Evolutionary conservation across 2,888 invertebrate genomes (phyloP).

Genomic region (Thalpophila matura): DNA sequence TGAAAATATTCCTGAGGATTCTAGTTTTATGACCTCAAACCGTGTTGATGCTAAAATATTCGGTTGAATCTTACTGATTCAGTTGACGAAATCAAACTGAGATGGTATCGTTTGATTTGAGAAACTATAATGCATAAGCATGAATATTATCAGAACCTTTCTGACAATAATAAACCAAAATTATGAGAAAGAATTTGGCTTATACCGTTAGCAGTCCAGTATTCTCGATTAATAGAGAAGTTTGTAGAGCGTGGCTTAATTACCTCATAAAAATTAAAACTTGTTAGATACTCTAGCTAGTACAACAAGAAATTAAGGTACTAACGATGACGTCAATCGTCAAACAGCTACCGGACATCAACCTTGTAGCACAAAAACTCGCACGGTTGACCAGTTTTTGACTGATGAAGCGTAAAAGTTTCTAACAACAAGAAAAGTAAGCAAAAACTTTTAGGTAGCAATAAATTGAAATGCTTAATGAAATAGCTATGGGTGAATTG

Average conservation of each 20-base stretch:
- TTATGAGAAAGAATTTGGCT: too few species aligned
- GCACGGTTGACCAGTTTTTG: slow-evolving; percentile 10
- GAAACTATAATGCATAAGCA: background rate
- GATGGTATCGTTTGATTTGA: background rate
- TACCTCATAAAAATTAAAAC: background rate
- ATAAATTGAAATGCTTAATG: background rate
- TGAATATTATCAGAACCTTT: too few species aligned
- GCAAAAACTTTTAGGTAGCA: slow-evolving; percentile 6
- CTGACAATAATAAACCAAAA: too few species aligned
- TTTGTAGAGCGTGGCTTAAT: slow-evolving; percentile 21
- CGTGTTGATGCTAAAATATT: slow-evolving; percentile 8
- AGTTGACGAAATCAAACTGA: slow-evolving; percentile 13
- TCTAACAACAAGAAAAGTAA: slow-evolving; percentile 11
- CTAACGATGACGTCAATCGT: slow-evolving; percentile 15
- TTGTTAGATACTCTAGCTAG: background rate
- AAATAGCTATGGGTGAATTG: background rate
- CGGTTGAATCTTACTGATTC: slow-evolving; percentile 13
- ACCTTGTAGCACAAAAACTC: slow-evolving; percentile 5
- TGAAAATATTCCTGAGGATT: slow-evolving; percentile 13
- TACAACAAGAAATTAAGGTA: background rate
- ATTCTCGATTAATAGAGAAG: background rate
- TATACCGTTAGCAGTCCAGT: background rate
- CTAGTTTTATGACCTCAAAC: background rate
- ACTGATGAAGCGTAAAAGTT: slow-evolving; percentile 6
- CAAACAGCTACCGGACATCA: slow-evolving; percentile 2